phyloP scores from a whole-genome alignment of 2,797 vertebrate species.

The Pangasius krempfi region DNA sequence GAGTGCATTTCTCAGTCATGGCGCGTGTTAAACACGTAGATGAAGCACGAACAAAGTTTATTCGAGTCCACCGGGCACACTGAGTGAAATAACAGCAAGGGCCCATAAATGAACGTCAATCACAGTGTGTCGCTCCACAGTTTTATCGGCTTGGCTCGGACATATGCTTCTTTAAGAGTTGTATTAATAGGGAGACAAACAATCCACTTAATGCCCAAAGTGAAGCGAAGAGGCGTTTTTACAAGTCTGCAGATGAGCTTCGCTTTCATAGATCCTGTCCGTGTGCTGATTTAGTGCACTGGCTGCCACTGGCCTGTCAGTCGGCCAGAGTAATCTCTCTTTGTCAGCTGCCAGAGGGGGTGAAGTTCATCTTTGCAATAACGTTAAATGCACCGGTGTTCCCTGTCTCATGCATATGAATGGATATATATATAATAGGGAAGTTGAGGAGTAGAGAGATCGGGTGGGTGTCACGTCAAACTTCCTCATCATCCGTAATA shows the following conservation, averaged over 20 bases:
- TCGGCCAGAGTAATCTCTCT: constrained; percentile 77
- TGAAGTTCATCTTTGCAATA: constrained; percentile 77
- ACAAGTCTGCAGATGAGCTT: constrained; percentile 70
- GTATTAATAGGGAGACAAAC: constrained; percentile 72
- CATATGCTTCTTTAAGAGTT: constrained; percentile 63
- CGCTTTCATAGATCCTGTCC: constrained; percentile 69
- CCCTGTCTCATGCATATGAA: constrained; percentile 81
- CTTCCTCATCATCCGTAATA: constrained; percentile 73
- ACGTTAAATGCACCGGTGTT: constrained; percentile 78
- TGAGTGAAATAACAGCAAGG: constrained; percentile 44
- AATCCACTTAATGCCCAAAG: constrained; percentile 74
- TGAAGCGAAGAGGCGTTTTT: constrained; percentile 75
- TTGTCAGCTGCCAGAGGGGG: constrained; percentile 73
- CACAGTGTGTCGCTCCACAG: constrained; percentile 5
- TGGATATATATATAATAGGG: constrained; percentile 75
- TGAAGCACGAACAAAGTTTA: constrained; percentile 54
- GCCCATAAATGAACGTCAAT: constrained; percentile 64
- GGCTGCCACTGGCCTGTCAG: constrained; percentile 78
- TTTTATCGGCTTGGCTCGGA: constrained; percentile 50
- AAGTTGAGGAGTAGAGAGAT: constrained; percentile 76
- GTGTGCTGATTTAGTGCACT: constrained; percentile 72
- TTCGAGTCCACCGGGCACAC: constrained; percentile 50
- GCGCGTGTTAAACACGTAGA: constrained; percentile 50
- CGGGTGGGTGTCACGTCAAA: constrained; percentile 73
- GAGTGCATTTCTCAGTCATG: constrained; percentile 76